Base-by-base conservation (phyloP, 2,888 invertebrate species). In the Melanostoma scalare region DNA sequence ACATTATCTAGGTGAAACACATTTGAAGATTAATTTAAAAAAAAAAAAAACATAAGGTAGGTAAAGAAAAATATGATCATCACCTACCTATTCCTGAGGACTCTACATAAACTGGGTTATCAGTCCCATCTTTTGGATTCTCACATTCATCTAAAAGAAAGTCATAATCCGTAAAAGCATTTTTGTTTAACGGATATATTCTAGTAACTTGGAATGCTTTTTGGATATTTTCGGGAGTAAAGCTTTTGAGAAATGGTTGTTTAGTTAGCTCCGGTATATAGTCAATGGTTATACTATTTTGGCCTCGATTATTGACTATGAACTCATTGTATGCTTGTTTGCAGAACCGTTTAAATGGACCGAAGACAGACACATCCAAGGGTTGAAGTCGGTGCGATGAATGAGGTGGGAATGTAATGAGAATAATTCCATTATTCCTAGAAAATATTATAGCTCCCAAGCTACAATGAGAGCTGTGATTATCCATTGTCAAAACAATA, bases 271-370 rank as follows among this genome's bases (percentile, higher is more conserved):
- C 20, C 20, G 20, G 20, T 20, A 20, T 20, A 20, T 20, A 42
- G 3, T 3, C 42, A 9, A 9, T 42, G 9, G 9, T 42, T 8
- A 42, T 42, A 8, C n/a, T 42, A 3, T 42, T 53, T 38, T 33
- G n/a, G 20, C 20, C 38, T 33, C 33, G 55, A 30, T 38, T 38
- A 20, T 38, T 55, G 3, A 55, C 38, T 4, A 33, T 55, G 8
- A 38, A 67, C 36, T 75, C 60, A 38, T 75, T 75, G 38, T 68
- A 68, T 9, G 79, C 60, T 67, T 65, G 74, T 71, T 84, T 52
- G 9, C 52, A 52, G 3, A 1, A 10, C 6, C 6, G 30, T 40
- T 56, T 56, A 9, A 56, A 56, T 20, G 8, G 38, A 1, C 38
- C 30, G 9, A 40, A 56, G 4, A 56, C 40, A 3, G 20, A 4